Evolutionary conservation across 2,888 invertebrate species (phyloP).

Genomic region (Phengaris alcon): DNA sequence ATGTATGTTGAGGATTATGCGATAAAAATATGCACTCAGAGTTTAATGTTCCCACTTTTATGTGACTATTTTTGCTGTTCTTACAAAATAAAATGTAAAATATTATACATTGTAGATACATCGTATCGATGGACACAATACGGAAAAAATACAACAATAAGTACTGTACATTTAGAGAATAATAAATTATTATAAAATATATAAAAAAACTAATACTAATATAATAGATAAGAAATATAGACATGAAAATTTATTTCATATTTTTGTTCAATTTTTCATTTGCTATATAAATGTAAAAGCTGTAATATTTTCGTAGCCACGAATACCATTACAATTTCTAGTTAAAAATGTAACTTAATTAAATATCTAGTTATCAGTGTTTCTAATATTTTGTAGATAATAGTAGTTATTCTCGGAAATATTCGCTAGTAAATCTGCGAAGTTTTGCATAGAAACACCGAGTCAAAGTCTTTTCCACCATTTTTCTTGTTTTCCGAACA

Average conservation of each 20-base stretch:
- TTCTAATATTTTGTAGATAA: not conserved
- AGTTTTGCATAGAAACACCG: not conserved
- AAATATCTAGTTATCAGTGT: not conserved
- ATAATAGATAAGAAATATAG: not conserved
- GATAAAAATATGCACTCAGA: not conserved
- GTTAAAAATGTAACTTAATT: not conserved
- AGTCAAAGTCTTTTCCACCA: not conserved
- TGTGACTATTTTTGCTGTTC: not conserved
- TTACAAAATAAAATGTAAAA: not conserved
- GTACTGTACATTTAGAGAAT: not conserved
- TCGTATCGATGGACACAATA: not conserved
- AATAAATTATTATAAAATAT: not conserved
- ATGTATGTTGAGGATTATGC: not conserved
- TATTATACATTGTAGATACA: not conserved
- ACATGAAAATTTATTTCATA: not conserved
- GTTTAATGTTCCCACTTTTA: not conserved
- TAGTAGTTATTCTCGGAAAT: not conserved
- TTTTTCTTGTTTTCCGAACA: constrained; percentile 15
- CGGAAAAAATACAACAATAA: not conserved
- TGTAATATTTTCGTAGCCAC: not conserved
- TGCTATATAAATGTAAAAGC: not conserved
- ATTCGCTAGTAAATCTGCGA: not conserved
- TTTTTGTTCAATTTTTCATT: not conserved
- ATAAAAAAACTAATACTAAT: not conserved
- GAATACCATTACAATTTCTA: not conserved